Conservation (phyloP, 2,797 vertebrate genomes). For the Synaphobranchus kaupii region DNA sequence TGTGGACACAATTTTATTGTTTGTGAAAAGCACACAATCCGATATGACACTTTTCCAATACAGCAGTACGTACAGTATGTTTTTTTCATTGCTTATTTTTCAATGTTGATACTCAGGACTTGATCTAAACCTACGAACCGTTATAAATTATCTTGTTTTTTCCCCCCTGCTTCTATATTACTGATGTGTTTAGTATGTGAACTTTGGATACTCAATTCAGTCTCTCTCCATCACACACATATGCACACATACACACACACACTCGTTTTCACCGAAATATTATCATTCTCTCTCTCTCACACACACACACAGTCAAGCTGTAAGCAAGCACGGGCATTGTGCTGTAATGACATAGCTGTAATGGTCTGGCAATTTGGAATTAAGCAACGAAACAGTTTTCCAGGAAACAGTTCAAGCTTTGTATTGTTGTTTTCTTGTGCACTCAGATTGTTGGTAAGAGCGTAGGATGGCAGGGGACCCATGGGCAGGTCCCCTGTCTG, state of each 20-base stretch:
- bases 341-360: neutral
- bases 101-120: constrained; percentile 25
- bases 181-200: constrained; percentile 44
- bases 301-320: neutral
- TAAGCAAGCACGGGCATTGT: neutral
- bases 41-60: constrained; percentile 56
- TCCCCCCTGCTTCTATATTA: constrained; percentile 44
- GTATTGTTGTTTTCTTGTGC: neutral
- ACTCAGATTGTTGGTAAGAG: constrained; percentile 10
- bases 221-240: constrained; percentile 25
- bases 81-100: constrained; percentile 37
- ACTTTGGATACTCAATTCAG: constrained; percentile 37
- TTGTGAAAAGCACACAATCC: constrained; percentile 68
- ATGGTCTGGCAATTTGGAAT: neutral
- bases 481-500: neutral
- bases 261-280: constrained; percentile 21
- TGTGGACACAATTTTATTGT: constrained; percentile 58
- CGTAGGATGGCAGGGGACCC: neutral
- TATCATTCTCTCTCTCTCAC: neutral
- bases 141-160: constrained; percentile 35
- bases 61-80: constrained; percentile 61
- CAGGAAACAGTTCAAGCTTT: neutral
- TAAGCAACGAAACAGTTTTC: neutral
- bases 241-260: constrained; percentile 27
- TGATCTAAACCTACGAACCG: constrained; percentile 40